phyloP scores from a whole-genome alignment of 2,888 invertebrate species.

The Deilephila elpenor region DNA sequence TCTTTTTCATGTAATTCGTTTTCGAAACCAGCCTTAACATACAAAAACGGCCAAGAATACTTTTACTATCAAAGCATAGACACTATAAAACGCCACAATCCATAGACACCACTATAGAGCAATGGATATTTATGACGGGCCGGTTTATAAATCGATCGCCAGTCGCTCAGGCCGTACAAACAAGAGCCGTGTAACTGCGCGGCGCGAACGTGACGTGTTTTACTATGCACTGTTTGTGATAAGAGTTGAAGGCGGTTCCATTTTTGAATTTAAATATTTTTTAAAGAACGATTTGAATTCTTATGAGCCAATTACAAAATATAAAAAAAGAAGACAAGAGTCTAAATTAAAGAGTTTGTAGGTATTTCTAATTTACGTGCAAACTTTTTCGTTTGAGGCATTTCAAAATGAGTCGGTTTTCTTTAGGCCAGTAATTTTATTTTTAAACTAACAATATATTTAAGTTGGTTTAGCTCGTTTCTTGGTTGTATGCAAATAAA shows the following conservation, averaged over 20 bases:
- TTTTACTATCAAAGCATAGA: background rate
- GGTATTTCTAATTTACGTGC: too few species aligned
- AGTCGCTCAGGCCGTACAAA: conserved; percentile 10
- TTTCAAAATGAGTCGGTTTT: too few species aligned
- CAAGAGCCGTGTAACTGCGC: conserved; percentile 4
- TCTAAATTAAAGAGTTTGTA: too few species aligned
- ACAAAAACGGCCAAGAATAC: background rate
- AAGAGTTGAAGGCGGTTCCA: background rate
- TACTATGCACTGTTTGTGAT: conserved; percentile 3
- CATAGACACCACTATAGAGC: background rate
- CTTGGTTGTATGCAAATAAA: too few species aligned
- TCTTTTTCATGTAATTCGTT: too few species aligned
- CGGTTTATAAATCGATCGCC: conserved; percentile 13
- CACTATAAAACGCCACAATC: background rate
- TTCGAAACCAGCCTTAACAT: too few species aligned
- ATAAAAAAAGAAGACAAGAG: too few species aligned
- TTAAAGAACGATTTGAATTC: background rate
- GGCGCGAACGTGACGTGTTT: conserved; percentile 19
- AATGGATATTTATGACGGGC: conserved; percentile 20
- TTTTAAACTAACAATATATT: too few species aligned
- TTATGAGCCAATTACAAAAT: background rate
- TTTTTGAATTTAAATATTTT: background rate
- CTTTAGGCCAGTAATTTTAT: too few species aligned
- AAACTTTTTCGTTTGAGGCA: too few species aligned
- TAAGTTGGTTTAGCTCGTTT: too few species aligned